Percentiles rank a stretch among this genome's conserved stretches.
Conservation (phyloP, 92 coral and sea anemone genomes). For the Zoanthus sociatus region DNA sequence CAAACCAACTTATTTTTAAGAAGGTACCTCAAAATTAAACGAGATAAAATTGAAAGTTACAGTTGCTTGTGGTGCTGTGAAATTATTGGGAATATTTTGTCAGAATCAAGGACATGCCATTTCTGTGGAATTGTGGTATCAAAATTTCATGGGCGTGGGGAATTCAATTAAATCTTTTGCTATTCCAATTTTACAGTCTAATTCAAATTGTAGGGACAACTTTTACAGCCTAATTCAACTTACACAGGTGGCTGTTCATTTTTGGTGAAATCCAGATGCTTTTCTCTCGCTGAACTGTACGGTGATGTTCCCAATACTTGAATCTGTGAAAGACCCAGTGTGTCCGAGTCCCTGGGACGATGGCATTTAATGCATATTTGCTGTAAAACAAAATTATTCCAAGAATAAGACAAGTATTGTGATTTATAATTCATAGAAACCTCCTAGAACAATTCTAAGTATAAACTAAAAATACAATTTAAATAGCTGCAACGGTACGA, state of each 20-base stretch:
- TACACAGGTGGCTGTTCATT: constrained; percentile 63
- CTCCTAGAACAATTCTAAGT: no score
- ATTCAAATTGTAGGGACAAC: no score
- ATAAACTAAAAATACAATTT: neutral
- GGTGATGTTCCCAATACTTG: constrained; percentile 86
- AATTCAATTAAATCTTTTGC: no score
- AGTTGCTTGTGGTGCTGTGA: no score
- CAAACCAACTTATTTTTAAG: no score
- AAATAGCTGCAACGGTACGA: neutral
- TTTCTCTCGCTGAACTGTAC: constrained; percentile 71
- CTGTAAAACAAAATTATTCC: constrained; percentile 49
- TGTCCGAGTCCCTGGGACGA: constrained; percentile 96
- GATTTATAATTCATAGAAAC: neutral
- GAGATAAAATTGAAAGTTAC: no score
- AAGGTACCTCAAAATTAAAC: no score
- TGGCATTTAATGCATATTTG: constrained; percentile 85
- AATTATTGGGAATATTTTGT: no score
- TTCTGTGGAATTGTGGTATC: no score
- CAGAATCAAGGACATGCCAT: no score
- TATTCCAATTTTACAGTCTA: no score
- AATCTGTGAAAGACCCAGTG: constrained; percentile 92
- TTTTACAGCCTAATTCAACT: neutral
- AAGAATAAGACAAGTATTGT: neutral
- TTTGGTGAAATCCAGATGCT: constrained; percentile 38
- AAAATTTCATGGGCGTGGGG: no score